Percentiles rank a stretch among this genome's conserved stretches.
Evolutionary conservation across 2,888 invertebrate genomes (phyloP).

Genomic region (Prosopocoilus inquinatus): DNA sequence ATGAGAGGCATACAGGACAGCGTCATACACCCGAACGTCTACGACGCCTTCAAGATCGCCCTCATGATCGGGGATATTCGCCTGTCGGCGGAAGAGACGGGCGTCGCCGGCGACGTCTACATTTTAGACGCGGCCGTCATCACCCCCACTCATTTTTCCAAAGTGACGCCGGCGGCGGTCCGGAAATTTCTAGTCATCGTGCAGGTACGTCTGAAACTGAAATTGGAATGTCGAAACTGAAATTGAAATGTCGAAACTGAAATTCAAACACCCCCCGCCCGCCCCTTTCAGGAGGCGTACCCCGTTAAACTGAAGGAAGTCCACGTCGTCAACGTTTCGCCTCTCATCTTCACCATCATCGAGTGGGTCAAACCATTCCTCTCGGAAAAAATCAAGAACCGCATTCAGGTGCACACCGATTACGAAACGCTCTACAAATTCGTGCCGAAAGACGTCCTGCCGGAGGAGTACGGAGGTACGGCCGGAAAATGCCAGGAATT

Average conservation of each 20-base stretch:
- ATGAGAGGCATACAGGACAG: conserved; percentile 73
- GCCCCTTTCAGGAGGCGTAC: conserved; percentile 70
- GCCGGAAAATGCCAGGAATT: conserved; percentile 71
- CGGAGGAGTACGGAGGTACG: conserved; percentile 79
- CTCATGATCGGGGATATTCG: conserved; percentile 84
- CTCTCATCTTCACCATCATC: conserved; percentile 79
- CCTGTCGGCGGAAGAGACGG: conserved; percentile 71
- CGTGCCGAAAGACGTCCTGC: conserved; percentile 77
- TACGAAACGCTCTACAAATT: conserved; percentile 71
- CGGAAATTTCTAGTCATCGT: conserved; percentile 85
- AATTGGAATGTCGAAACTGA: background rate
- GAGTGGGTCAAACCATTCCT: conserved; percentile 84
- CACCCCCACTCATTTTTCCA: conserved; percentile 77
- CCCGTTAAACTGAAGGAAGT: conserved; percentile 86
- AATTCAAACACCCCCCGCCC: background rate
- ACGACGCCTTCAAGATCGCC: conserved; percentile 78
- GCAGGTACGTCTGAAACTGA: conserved; percentile 51
- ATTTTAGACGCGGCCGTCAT: conserved; percentile 77
- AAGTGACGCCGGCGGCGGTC: conserved; percentile 77
- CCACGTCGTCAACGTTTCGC: conserved; percentile 80
- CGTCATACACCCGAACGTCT: conserved; percentile 66
- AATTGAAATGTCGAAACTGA: background rate
- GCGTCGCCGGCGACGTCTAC: conserved; percentile 83
- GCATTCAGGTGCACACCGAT: conserved; percentile 76
- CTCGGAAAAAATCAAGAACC: conserved; percentile 82